Conservation (phyloP, 2,113 vertebrate genomes). For the Ophthalmolycus amberensis region DNA sequence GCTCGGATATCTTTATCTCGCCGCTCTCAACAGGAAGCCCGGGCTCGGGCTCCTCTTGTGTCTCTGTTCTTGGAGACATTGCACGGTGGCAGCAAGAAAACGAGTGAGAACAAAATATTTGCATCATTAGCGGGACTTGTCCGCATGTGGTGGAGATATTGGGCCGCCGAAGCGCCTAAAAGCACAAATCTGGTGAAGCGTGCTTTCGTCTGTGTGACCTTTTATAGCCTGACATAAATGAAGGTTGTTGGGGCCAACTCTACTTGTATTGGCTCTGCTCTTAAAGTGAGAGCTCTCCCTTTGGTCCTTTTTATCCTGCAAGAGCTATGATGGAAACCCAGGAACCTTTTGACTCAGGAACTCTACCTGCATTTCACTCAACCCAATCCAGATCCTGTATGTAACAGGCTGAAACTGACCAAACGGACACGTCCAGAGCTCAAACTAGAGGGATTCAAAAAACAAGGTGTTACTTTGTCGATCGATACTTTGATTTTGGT, state of each 20-base stretch:
- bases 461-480: background rate
- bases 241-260: background rate
- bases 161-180: conserved; percentile 23
- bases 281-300: background rate
- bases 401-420: too few relatives aligned
- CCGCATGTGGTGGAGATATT: conserved; percentile 24
- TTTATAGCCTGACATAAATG: background rate
- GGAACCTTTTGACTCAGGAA: background rate
- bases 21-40: conserved; percentile 1
- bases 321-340: background rate
- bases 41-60: background rate
- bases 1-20: conserved; percentile 39
- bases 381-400: too few relatives aligned
- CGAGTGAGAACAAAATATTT: conserved; percentile 21
- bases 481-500: background rate
- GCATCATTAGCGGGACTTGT: conserved; percentile 26
- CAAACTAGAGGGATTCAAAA: too few relatives aligned
- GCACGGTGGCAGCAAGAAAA: background rate
- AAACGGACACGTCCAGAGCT: too few relatives aligned
- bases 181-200: background rate
- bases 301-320: background rate
- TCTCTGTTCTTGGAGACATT: conserved; percentile 5
- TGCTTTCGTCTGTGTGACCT: conserved; percentile 2
- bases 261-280: background rate
- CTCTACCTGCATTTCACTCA: background rate